phyloP scores from a whole-genome alignment of 2,797 vertebrate species.

The Decapterus maruadsi region DNA sequence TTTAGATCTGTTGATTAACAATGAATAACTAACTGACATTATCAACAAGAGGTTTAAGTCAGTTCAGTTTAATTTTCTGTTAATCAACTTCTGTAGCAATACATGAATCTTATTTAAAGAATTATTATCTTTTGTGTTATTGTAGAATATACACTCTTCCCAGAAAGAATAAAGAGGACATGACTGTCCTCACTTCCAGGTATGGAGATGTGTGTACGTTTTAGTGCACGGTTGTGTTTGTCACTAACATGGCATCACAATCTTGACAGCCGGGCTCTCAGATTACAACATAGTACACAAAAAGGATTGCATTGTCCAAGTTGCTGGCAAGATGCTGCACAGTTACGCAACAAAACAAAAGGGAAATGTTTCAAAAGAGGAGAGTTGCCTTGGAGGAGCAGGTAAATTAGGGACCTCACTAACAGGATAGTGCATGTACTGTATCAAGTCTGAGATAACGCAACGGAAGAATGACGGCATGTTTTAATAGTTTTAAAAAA shows the following conservation, averaged over 20 bases:
- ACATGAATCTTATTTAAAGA: neutral
- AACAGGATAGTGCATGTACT: neutral
- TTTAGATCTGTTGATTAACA: no score
- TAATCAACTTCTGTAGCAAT: neutral
- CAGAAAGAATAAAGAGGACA: neutral
- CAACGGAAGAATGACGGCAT: no score
- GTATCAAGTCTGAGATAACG: neutral
- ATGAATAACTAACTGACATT: no score
- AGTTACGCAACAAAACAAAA: neutral
- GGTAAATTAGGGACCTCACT: neutral
- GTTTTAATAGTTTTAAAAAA: no score
- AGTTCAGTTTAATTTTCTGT: neutral
- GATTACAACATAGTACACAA: neutral
- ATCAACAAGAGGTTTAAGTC: no score
- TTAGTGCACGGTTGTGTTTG: neutral
- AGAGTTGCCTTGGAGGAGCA: neutral
- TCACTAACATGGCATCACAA: no score
- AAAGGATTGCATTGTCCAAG: neutral
- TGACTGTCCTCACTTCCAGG: neutral
- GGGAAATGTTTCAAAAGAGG: neutral
- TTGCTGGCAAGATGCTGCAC: no score
- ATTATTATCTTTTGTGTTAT: no score
- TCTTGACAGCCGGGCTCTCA: neutral
- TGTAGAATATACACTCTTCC: constrained; percentile 5
- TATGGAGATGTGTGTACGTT: neutral